Evolutionary conservation across 1,140 invertebrate genomes (phyloP).

Genomic region (Globodera rostochiensis): DNA sequence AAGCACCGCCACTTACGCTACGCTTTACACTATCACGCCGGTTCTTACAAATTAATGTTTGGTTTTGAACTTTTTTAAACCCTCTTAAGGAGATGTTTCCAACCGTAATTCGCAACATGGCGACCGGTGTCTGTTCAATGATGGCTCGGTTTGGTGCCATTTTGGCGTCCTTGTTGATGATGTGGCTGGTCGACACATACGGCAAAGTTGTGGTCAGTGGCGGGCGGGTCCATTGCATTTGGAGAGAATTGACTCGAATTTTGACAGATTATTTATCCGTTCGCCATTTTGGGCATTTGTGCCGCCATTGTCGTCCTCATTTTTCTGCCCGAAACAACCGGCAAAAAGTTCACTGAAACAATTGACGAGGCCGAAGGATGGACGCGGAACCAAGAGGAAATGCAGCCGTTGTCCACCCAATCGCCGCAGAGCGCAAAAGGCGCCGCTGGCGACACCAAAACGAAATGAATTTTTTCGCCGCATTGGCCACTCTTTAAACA

Average conservation of each 20-base stretch:
- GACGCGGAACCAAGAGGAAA: constrained; percentile 30
- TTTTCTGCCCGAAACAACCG: constrained; percentile 61
- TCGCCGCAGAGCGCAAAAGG: neutral
- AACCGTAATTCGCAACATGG: constrained; percentile 68
- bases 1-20: constrained; percentile 61
- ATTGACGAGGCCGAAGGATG: constrained; percentile 58
- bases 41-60: neutral
- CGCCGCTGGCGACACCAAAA: constrained; percentile 7
- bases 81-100: constrained; percentile 67
- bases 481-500: too few relatives aligned
- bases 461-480: neutral
- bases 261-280: constrained; percentile 41
- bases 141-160: constrained; percentile 69
- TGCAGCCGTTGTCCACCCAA: constrained; percentile 36
- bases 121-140: constrained; percentile 69
- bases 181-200: constrained; percentile 62
- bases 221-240: neutral
- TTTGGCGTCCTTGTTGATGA: constrained; percentile 67
- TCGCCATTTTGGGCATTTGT: constrained; percentile 50
- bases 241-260: neutral
- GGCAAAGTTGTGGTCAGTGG: constrained; percentile 33
- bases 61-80: neutral
- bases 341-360: constrained; percentile 59
- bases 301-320: constrained; percentile 57
- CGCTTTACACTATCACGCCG: constrained; percentile 66